Conservation (phyloP, 2,113 vertebrate species). For the Sapayoa aenigma region DNA sequence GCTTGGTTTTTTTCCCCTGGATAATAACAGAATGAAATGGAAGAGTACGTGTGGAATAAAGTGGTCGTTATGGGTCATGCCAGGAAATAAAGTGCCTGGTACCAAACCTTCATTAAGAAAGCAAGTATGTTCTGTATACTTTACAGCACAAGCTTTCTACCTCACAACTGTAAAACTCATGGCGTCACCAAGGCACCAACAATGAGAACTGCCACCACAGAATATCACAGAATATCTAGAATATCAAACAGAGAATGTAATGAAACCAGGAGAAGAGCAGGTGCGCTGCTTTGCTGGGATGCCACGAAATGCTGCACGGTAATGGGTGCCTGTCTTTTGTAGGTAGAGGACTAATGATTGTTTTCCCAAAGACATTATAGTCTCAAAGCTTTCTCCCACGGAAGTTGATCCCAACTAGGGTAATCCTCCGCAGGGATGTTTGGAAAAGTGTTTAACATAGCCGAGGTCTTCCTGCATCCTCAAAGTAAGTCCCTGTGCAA, state of each 20-base stretch:
- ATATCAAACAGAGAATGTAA: not conserved
- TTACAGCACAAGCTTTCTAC: not conserved
- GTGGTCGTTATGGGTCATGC: not conserved
- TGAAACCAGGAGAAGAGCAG: not conserved
- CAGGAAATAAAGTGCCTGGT: not conserved
- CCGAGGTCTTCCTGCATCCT: accelerated
- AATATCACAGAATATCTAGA: not conserved
- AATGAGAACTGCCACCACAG: not conserved
- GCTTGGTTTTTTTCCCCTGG: too few species aligned
- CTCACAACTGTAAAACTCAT: accelerated
- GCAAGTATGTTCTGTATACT: not conserved
- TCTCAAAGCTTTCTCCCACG: not conserved
- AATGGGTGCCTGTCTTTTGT: accelerated
- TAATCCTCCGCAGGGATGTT: not conserved
- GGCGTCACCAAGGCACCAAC: too few species aligned
- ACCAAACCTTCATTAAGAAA: not conserved
- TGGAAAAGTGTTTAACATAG: not conserved
- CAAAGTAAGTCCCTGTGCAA: not conserved
- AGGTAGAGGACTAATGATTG: accelerated
- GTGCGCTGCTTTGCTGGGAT: not conserved
- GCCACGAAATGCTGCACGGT: accelerated
- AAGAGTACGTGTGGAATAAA: not conserved
- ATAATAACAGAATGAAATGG: not conserved
- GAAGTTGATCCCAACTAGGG: not conserved
- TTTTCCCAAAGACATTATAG: not conserved